phyloP scores from a whole-genome alignment of 1,140 invertebrate species.

The Plectus sambesii region DNA sequence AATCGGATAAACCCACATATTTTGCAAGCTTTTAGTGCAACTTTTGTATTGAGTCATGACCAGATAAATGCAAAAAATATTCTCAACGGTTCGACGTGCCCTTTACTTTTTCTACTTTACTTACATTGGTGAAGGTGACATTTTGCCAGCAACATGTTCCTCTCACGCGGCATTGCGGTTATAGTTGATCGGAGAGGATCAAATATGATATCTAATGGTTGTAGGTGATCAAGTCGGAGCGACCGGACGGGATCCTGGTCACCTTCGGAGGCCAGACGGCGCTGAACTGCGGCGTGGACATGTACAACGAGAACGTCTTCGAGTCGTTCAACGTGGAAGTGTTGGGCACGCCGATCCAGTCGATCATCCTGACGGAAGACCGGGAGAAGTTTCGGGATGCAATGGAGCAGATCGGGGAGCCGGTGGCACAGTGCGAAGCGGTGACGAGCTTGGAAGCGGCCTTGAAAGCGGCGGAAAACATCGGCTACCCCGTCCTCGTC shows the following conservation, averaged over 20 bases:
- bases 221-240: constrained; percentile 60
- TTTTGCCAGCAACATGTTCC: no score
- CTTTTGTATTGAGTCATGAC: no score
- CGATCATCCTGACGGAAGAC: constrained; percentile 90
- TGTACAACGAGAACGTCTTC: constrained; percentile 67
- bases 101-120: no score
- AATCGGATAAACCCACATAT: no score
- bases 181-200: no score
- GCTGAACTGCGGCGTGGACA: constrained; percentile 83
- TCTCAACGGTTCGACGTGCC: no score
- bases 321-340: constrained; percentile 70
- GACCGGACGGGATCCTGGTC: constrained; percentile 80
- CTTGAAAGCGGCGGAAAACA: constrained; percentile 65
- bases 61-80: no score
- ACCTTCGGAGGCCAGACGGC: constrained; percentile 97
- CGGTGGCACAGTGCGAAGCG: constrained; percentile 79
- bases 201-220: no score
- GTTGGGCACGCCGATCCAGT: constrained; percentile 78
- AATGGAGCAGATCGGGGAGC: constrained; percentile 72
- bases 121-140: no score
- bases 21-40: no score
- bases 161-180: no score
- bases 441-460: constrained; percentile 72
- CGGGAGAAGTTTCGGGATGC: constrained; percentile 80
- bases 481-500: constrained; percentile 88